Base-by-base conservation (phyloP, 2,888 invertebrate species). In the Mactromeris polynyma region DNA sequence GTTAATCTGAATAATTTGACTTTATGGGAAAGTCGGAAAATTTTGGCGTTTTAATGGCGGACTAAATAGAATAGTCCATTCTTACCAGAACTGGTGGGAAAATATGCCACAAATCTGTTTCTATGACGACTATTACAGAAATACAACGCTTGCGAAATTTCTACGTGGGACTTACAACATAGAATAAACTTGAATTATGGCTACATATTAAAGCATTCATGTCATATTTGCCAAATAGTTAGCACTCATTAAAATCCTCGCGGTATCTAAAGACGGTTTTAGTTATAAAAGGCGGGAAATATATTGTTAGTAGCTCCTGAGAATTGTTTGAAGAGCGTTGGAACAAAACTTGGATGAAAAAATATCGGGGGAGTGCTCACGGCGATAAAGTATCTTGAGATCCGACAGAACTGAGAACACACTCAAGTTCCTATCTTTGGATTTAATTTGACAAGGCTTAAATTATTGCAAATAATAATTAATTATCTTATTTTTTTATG, bases 11-110 rank as follows among this genome's bases (percentile, higher is more conserved):
- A 89, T 89, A 80, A 86, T 83, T 73, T 73, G 21, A 51, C 77
- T 87, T 89, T 89, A 89, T 91, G 91, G 85, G 87, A 85, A 88
- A 84, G 46, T 84, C 42, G 73, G 73, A 69, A 42, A n/a, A 81
- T 38, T 54, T 69, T 84, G 80, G 84, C 80, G 84, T 88, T 88
- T 87, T 83, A 84, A 88, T 69, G 84, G 54, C 81, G 77, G 84
- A 54, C 84, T 78, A 26, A 38, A 78, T n/a, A 84, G 54, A 36
- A 77, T 33, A 36, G 73, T 36, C 40, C 26, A n/a, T 77, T 78
- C 54, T 84, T 54, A 7, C 36, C 4, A 17, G 6, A 33, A 9
- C 36, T 54, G 77, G 84, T 84, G 84, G 84, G 84, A 84, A 84
- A 84, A 36, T 54, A 84, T 84, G 42, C 33, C 14, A 54, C 84